These are phyloP conservation scores for Hippocampus kuda DNA, from an alignment of 2,797 vertebrate species.

Conservation along the genomic window DNA sequence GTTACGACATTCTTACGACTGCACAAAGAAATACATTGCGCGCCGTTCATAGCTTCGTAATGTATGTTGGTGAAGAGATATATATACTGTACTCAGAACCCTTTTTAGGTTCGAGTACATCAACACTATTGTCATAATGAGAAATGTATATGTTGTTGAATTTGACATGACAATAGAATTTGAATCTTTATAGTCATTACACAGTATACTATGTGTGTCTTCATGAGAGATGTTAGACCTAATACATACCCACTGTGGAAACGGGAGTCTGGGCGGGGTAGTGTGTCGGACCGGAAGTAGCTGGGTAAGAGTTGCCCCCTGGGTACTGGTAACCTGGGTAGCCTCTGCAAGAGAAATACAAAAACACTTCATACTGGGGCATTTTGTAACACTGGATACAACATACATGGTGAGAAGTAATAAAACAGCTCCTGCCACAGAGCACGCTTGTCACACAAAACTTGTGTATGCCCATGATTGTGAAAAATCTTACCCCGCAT, in stretches of 20 bases:
- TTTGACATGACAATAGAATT: neutral
- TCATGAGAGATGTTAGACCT: conserved; percentile 1
- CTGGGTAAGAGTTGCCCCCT: conserved; percentile 77
- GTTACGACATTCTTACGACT: no score
- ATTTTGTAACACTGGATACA: neutral
- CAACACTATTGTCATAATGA: neutral
- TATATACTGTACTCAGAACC: neutral
- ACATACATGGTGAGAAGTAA: neutral
- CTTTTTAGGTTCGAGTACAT: no score
- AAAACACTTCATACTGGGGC: conserved; percentile 10
- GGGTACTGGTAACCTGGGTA: conserved; percentile 84
- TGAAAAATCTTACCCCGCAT: conserved; percentile 74
- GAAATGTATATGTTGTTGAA: neutral
- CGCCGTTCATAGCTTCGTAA: neutral
- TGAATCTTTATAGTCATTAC: neutral
- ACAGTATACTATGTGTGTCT: neutral
- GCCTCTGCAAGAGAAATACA: conserved; percentile 58
- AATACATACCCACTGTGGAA: conserved; percentile 82
- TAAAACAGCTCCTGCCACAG: neutral
- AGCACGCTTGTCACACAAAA: neutral
- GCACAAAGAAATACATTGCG: no score
- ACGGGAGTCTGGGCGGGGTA: conserved; percentile 82
- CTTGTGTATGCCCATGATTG: neutral
- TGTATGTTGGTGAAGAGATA: neutral
- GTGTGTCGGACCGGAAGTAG: conserved; percentile 75